phyloP scores from a whole-genome alignment of 1,140 invertebrate genomes.

The Scaptomyza graminum region DNA sequence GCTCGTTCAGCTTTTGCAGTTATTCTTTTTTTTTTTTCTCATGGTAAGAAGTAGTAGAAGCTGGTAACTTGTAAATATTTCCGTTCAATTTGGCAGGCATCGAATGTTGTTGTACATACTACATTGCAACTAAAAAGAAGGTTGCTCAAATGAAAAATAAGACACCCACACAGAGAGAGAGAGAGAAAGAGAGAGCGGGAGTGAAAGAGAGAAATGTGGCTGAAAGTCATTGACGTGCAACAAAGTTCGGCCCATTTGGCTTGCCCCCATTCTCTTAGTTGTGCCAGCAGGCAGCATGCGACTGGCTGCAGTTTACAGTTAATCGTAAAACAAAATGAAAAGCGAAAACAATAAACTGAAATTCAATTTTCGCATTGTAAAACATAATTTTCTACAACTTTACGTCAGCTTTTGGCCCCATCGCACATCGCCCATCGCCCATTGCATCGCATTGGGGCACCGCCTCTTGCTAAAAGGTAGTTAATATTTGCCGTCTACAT shows the following conservation, averaged over 20 bases:
- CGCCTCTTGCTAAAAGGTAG: slow-evolving; percentile 30
- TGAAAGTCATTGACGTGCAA: slow-evolving; percentile 44
- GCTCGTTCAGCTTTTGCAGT: neutral
- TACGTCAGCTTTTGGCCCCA: slow-evolving; percentile 38
- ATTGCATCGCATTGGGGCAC: slow-evolving; percentile 1
- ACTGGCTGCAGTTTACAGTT: slow-evolving; percentile 47
- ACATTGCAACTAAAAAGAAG: slow-evolving; percentile 6
- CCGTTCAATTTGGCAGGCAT: slow-evolving; percentile 40
- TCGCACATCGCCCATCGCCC: no score
- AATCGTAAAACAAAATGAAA: slow-evolving; percentile 53
- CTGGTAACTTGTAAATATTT: slow-evolving; percentile 42
- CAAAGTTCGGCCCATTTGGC: slow-evolving; percentile 29
- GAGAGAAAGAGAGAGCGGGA: neutral
- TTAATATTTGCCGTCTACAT: slow-evolving; percentile 44
- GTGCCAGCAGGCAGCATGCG: slow-evolving; percentile 18
- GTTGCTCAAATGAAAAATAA: slow-evolving; percentile 22
- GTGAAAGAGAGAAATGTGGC: slow-evolving; percentile 1
- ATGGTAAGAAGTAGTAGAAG: neutral
- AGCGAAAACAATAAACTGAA: slow-evolving; percentile 52
- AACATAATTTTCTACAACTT: slow-evolving; percentile 64
- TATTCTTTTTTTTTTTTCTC: slow-evolving; percentile 2
- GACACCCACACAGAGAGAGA: neutral
- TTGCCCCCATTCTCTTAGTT: slow-evolving; percentile 3
- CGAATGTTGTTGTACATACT: slow-evolving; percentile 13
- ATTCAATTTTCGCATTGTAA: slow-evolving; percentile 66